These are phyloP conservation scores for Neopelma chrysocephalum DNA, from an alignment of 2,797 vertebrate species.

Conservation along the genomic window DNA sequence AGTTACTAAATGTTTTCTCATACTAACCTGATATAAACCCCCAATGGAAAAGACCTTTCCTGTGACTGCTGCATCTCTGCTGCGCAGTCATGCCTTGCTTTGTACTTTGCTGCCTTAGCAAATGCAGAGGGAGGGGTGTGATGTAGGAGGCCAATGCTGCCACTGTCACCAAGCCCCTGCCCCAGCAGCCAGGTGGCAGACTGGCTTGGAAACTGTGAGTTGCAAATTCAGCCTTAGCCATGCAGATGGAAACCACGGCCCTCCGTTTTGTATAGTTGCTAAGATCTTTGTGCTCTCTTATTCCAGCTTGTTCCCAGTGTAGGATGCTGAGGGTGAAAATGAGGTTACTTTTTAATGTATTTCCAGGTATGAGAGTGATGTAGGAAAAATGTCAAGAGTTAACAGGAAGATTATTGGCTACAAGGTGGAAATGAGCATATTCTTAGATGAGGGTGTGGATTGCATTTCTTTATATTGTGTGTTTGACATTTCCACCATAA, in stretches of 20 bases:
- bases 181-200: not conserved
- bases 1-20: not conserved
- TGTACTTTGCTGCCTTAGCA: not conserved
- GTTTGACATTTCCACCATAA: not conserved
- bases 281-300: not conserved
- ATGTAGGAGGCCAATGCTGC: fast-evolving
- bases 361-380: not conserved
- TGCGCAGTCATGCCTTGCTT: not conserved
- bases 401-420: not conserved
- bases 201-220: not conserved
- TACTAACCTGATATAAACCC: not conserved
- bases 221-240: not conserved
- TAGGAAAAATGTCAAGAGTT: not conserved
- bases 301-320: not conserved
- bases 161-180: not conserved
- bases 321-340: not conserved
- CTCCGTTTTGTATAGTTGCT: not conserved
- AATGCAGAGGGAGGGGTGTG: not conserved
- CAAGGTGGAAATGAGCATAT: not conserved
- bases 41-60: not conserved
- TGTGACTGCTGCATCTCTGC: not conserved
- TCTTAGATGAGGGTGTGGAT: not conserved
- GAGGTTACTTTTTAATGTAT: not conserved
- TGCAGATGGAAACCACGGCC: fast-evolving
- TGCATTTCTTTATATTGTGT: not conserved